These are phyloP conservation scores for Melinaea menophilus DNA, from an alignment of 2,888 invertebrate species.

Conservation along the genomic window DNA sequence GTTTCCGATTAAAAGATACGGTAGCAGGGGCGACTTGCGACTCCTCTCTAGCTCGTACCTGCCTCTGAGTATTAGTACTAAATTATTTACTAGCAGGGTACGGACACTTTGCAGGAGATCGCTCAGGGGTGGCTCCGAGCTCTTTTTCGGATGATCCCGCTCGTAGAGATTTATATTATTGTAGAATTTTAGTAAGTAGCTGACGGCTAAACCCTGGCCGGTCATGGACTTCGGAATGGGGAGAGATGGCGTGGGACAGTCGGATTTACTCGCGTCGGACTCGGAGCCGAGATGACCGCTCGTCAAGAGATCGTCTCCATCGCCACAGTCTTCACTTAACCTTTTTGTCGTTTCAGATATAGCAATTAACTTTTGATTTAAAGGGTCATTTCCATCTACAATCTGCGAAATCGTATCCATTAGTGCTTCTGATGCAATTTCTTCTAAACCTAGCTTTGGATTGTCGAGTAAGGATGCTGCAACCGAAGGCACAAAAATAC, in stretches of 20 bases:
- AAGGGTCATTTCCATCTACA: slow-evolving; percentile 76
- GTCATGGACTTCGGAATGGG: slow-evolving; percentile 64
- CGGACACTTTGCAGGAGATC: slow-evolving; percentile 79
- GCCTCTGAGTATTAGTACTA: slow-evolving; percentile 80
- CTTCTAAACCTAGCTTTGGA: slow-evolving; percentile 67
- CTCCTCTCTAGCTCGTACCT: slow-evolving; percentile 72
- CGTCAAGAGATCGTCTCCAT: slow-evolving; percentile 60
- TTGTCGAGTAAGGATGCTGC: slow-evolving; percentile 76
- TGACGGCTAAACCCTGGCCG: slow-evolving; percentile 65
- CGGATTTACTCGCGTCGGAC: slow-evolving; percentile 57
- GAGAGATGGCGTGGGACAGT: slow-evolving; percentile 67
- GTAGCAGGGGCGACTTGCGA: slow-evolving; percentile 80
- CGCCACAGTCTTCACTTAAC: slow-evolving; percentile 67
- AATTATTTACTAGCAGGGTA: slow-evolving; percentile 72
- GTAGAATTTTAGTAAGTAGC: slow-evolving; percentile 77
- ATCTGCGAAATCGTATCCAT: slow-evolving; percentile 81
- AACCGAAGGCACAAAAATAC: slow-evolving; percentile 77
- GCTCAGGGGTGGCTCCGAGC: slow-evolving; percentile 85
- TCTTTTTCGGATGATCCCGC: slow-evolving; percentile 85
- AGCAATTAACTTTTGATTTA: slow-evolving; percentile 71
- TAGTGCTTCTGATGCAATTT: slow-evolving; percentile 81
- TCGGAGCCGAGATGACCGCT: slow-evolving; percentile 57
- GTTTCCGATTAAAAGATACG: slow-evolving; percentile 82
- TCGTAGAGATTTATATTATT: slow-evolving; percentile 85
- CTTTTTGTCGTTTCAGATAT: slow-evolving; percentile 66